Conservation (phyloP, 2,888 invertebrate genomes). For the Norana najaformis region DNA sequence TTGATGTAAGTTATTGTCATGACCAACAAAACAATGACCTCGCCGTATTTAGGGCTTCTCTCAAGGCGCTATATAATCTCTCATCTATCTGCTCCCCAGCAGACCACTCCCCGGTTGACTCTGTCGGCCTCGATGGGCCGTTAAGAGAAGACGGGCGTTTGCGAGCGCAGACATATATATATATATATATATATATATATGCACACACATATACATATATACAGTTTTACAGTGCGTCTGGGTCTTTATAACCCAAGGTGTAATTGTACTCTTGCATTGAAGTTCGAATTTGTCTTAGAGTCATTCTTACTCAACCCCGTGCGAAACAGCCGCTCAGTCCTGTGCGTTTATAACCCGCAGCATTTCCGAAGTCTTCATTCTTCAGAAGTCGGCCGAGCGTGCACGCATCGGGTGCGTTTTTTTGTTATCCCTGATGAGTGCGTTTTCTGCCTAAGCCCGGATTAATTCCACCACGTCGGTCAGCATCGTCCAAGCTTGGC, state of each 20-base stretch:
- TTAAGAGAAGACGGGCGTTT: neutral
- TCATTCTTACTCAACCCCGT: neutral
- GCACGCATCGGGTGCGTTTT: neutral
- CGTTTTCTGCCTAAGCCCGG: neutral
- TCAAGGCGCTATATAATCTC: neutral
- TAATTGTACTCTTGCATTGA: neutral
- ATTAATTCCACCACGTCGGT: neutral
- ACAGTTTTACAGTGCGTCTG: neutral
- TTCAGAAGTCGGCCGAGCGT: neutral
- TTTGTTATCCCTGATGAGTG: neutral
- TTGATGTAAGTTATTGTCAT: neutral
- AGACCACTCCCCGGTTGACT: neutral
- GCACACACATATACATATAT: neutral
- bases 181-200: neutral
- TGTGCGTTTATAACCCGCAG: neutral
- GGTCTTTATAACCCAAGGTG: neutral
- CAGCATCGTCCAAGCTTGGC: neutral
- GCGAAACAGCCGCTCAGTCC: neutral
- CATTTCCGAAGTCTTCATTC: neutral
- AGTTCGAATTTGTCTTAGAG: neutral
- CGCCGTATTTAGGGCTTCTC: neutral
- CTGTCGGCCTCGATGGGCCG: neutral
- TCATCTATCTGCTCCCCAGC: neutral
- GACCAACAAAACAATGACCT: neutral
- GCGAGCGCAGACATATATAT: neutral